Conservation (phyloP, 2,888 invertebrate species). For the Cosmorhoe ocellata region DNA sequence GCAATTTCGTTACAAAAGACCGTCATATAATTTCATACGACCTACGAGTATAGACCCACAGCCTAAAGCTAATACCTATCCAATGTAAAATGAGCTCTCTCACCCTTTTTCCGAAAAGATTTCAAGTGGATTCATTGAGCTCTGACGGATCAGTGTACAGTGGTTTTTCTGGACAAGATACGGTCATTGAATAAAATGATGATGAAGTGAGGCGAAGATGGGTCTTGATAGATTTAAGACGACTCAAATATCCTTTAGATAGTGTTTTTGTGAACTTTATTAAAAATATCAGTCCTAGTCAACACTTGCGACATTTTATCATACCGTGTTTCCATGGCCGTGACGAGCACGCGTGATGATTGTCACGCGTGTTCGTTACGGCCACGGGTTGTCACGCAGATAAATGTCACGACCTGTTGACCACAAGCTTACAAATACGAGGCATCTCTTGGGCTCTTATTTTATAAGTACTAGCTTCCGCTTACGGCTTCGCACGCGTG, state of each 20-base stretch:
- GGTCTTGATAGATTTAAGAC: conserved; percentile 8
- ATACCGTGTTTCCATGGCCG: too few relatives aligned
- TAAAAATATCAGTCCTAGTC: background rate
- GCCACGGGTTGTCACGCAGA: too few relatives aligned
- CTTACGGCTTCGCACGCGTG: too few relatives aligned
- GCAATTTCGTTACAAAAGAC: conserved; percentile 50
- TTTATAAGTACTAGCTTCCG: too few relatives aligned
- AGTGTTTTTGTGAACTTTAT: background rate
- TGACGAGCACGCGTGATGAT: too few relatives aligned
- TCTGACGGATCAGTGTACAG: conserved; percentile 11
- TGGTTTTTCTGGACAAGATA: conserved; percentile 17
- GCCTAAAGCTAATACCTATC: conserved; percentile 32
- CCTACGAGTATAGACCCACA: conserved; percentile 31
- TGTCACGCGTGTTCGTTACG: too few relatives aligned
- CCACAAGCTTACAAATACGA: too few relatives aligned
- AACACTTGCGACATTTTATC: too few relatives aligned
- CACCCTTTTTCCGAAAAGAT: conserved; percentile 13
- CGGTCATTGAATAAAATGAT: conserved; percentile 17
- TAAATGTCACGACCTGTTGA: too few relatives aligned
- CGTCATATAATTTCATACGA: conserved; percentile 46
- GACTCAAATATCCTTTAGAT: conserved; percentile 1
- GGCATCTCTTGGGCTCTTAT: too few relatives aligned
- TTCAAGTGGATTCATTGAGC: conserved; percentile 9
- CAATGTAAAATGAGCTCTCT: conserved; percentile 33
- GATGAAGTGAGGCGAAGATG: conserved; percentile 13